These are phyloP conservation scores for Myxocyprinus asiaticus DNA, from an alignment of 2,113 vertebrate genomes.

Conservation along the genomic window DNA sequence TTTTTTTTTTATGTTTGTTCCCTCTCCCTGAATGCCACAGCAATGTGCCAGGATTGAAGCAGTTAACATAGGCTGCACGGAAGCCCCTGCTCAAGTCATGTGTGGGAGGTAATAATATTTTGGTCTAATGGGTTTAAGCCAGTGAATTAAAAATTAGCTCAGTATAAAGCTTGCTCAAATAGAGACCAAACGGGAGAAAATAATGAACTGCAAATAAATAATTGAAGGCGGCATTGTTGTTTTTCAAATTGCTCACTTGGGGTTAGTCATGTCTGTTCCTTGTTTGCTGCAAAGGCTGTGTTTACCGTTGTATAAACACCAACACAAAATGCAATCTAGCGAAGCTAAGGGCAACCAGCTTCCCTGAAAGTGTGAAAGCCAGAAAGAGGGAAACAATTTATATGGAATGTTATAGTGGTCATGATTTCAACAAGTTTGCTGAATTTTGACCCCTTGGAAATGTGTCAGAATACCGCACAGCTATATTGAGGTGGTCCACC, in stretches of 20 bases:
- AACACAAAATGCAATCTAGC: constrained; percentile 10
- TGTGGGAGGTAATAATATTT: constrained; percentile 48
- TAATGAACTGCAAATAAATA: constrained; percentile 59
- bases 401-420: neutral
- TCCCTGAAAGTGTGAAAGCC: neutral
- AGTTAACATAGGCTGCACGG: neutral
- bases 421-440: neutral
- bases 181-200: constrained; percentile 35
- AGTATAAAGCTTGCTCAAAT: constrained; percentile 38
- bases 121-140: constrained; percentile 52
- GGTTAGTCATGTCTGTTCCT: constrained; percentile 61
- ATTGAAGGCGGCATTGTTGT: constrained; percentile 55
- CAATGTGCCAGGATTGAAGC: neutral
- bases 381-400: constrained; percentile 40
- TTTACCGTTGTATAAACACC: constrained; percentile 48
- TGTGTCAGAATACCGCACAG: neutral
- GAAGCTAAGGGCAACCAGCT: neutral
- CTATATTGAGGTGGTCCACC: constrained; percentile 33
- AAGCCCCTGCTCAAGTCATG: constrained; percentile 21
- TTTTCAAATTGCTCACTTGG: constrained; percentile 62
- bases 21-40: constrained; percentile 23
- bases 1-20: neutral
- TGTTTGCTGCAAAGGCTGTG: constrained; percentile 45
- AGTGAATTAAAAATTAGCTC: constrained; percentile 57
- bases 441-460: constrained; percentile 9